Base-by-base conservation (phyloP, 2,113 vertebrate genomes). In the Sander lucioperca region DNA sequence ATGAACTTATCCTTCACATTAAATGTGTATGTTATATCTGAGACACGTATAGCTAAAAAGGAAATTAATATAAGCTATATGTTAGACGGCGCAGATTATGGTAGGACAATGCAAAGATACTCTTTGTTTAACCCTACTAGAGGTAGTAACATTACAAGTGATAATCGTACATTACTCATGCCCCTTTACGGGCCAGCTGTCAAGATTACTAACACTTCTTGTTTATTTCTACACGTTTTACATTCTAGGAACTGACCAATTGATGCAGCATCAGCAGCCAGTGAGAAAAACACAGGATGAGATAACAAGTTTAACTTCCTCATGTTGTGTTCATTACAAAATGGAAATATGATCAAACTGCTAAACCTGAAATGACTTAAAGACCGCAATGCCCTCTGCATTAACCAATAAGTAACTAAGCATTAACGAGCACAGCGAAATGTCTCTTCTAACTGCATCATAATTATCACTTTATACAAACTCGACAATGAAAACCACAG, bases 261-360 rank as follows among this genome's bases (percentile, higher is more conserved):
- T n/a, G n/a, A 50, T 11, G 8, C 1, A 30, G 54, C 66, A 53
- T 73, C 18, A 83, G 33, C 15, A 30, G n/a, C 8, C 36, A 56
- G 65, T 86, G 66, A 76, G 25, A 67, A 48, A 64, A 62, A 79
- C 9, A 70, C 18, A 50, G 51, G 66, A 18, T 9, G 56, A 70
- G 57, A 70, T 62, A 27, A 64, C 39, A 83, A 78, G 45, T 80
- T 57, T 27, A 65, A 71, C 83, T 89, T 89, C 74, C 69, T 73
- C 77, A 76, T 76, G 19, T 62, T 72, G 62, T 75, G 13, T 27
- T 70, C n/a, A n/a, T n/a, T n/a, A n/a, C n/a, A n/a, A n/a, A n/a
- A n/a, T n/a, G 13, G 36, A 78, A 85, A 78, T n/a, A 51, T 61
- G 13, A 64, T 50, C 48, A 79, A 51, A 68, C 33, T 66, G 25